Conservation (phyloP, 1,140 invertebrate genomes). For the Coptotermes formosanus region DNA sequence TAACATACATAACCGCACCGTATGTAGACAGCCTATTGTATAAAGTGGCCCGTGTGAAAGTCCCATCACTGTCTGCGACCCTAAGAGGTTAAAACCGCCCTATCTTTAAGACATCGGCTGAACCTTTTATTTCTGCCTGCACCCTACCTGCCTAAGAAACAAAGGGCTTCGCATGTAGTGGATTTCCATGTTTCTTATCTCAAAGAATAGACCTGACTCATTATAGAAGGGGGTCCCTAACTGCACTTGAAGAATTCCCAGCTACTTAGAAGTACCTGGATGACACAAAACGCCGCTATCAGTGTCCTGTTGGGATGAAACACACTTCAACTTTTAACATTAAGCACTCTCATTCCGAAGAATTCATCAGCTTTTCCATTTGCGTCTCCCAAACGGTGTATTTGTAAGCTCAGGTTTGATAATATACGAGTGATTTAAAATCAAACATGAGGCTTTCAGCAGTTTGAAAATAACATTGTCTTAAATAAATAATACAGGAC, state of each 20-base stretch:
- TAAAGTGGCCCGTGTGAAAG: too few species aligned
- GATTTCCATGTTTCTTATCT: slow-evolving; percentile 4
- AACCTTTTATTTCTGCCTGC: background rate
- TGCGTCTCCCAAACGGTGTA: background rate
- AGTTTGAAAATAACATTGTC: background rate
- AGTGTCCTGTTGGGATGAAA: background rate
- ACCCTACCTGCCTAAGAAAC: background rate
- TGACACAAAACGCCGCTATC: background rate
- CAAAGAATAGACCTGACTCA: background rate
- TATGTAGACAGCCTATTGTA: too few species aligned
- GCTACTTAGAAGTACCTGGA: background rate
- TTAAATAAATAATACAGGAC: background rate
- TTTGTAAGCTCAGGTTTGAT: background rate
- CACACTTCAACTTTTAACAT: slow-evolving; percentile 2
- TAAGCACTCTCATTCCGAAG: background rate
- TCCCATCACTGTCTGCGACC: too few species aligned
- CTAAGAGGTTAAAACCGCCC: background rate
- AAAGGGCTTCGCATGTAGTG: background rate
- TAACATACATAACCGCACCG: too few species aligned
- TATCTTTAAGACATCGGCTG: background rate
- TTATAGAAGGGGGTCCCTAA: background rate
- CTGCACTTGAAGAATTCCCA: background rate
- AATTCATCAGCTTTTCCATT: background rate
- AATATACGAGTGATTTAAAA: too few species aligned
- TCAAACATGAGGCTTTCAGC: background rate